A percentile compares a stretch with the other conserved stretches of the same genome.
Evolutionary conservation across 2,888 invertebrate genomes (phyloP).

Genomic region (Cecidostiba fungosa): DNA sequence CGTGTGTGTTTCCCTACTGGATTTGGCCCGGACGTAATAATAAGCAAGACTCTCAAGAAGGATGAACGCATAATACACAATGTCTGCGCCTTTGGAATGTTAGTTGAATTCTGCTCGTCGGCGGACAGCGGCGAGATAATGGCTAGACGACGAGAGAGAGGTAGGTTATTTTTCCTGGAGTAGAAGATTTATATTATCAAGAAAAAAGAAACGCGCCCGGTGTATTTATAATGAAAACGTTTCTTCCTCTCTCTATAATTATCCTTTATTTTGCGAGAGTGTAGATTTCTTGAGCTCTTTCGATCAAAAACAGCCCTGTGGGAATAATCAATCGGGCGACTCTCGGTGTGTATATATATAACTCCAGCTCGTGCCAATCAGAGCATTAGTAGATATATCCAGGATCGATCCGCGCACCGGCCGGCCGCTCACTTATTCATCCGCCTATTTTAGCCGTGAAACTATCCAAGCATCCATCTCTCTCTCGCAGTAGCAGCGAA

Average conservation of each 20-base stretch:
- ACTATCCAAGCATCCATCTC: slow-evolving; percentile 19
- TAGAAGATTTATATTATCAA: too few relatives aligned
- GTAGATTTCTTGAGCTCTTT: neutral
- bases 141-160: too few relatives aligned
- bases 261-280: neutral
- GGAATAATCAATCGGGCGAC: neutral
- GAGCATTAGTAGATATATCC: neutral
- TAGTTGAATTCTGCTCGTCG: neutral
- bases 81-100: neutral
- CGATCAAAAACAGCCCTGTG: neutral
- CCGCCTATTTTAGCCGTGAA: slow-evolving; percentile 21
- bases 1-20: neutral
- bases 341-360: neutral
- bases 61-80: neutral
- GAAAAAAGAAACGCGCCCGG: too few relatives aligned
- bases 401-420: neutral
- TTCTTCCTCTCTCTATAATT: neutral
- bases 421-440: slow-evolving; percentile 8
- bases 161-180: too few relatives aligned
- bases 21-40: neutral
- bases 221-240: too few relatives aligned
- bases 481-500: neutral
- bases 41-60: neutral
- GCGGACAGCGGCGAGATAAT: neutral
- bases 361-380: neutral